These are phyloP conservation scores for Pluvialis apricaria DNA, from an alignment of 2,113 vertebrate genomes.

Conservation along the genomic window DNA sequence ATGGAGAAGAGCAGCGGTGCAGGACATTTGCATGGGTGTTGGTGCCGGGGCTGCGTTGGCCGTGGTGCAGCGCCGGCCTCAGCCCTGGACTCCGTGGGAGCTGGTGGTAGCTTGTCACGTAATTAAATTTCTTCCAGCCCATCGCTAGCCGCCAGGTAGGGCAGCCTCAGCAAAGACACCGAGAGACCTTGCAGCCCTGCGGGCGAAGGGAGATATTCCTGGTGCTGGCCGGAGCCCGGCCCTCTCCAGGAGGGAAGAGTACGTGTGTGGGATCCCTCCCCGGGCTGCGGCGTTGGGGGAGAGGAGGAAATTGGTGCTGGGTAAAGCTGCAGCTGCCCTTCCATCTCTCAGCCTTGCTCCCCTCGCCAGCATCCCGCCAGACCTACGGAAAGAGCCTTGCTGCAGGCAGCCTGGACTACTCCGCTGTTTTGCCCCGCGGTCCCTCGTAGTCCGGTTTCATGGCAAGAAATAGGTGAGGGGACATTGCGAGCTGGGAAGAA, in stretches of 20 bases:
- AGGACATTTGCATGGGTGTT: background rate
- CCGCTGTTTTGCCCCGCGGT: fast-evolving
- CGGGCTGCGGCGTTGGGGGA: background rate
- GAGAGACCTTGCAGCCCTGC: background rate
- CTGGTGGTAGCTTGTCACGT: background rate
- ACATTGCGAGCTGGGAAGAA: fast-evolving
- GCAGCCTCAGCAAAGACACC: background rate
- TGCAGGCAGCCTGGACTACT: background rate
- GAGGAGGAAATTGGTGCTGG: background rate
- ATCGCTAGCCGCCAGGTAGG: background rate
- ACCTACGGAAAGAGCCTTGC: background rate
- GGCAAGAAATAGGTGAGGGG: background rate
- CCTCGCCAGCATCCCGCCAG: fast-evolving
- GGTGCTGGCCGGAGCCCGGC: background rate
- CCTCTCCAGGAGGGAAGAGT: background rate
- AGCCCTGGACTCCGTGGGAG: background rate
- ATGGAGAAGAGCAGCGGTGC: background rate
- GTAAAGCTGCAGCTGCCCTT: background rate
- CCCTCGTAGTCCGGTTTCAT: fast-evolving
- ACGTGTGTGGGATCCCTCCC: background rate
- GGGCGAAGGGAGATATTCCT: background rate
- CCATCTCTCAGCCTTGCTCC: background rate
- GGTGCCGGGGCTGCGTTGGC: background rate
- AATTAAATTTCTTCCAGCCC: background rate
- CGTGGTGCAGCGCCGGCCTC: background rate